Evolutionary conservation across 2,888 invertebrate genomes (phyloP), one percentile per base, ranked within the genome.

Genomic region (Xanthia togata): DNA sequence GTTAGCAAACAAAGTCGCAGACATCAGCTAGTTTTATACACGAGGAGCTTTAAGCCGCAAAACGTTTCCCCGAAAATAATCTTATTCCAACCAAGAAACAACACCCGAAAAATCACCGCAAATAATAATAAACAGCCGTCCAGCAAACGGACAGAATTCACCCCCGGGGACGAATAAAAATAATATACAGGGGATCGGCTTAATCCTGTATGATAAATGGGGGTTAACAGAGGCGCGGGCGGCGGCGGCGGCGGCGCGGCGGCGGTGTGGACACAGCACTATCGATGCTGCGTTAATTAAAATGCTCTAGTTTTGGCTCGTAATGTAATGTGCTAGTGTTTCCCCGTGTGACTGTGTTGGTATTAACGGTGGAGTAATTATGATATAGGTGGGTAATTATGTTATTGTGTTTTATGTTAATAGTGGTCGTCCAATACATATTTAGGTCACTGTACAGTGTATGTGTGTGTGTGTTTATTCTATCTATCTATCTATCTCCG

Each of bases 191-290:
- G 88, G 91, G 92, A 93, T 94, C 91, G 92, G 92, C 89, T 92
- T 94, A 93, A 94, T 94, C 93, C 93, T 89, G 92, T 94, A 93
- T 94, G 93, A 94, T 94, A 91, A 92, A 94, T 94, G 92, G 89
- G 90, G 92, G 93, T 90, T 79, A 89, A 85, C 83, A 86, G 87
- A 73, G 79, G 84, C 79, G 82, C 88, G 88, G 76, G 85, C 79
- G 78, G 84, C 79, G 82, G 87, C 47, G 47, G 38, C 38, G 50
- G 71, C 73, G 55, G 70, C 31, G 55, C 80, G 82, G 31, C 86
- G 44, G 44, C 71, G 35, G 71, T 38, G 60, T 86, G 88, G 81
- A 83, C 85, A 78, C 76, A 78, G 57, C 78, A 84, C 86, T 84
- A 85, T 84, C 77, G 82, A 79, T 76, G 76, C 57, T 20, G 55